phyloP scores from a whole-genome alignment of 2,113 vertebrate species.

The Engraulis encrasicolus region DNA sequence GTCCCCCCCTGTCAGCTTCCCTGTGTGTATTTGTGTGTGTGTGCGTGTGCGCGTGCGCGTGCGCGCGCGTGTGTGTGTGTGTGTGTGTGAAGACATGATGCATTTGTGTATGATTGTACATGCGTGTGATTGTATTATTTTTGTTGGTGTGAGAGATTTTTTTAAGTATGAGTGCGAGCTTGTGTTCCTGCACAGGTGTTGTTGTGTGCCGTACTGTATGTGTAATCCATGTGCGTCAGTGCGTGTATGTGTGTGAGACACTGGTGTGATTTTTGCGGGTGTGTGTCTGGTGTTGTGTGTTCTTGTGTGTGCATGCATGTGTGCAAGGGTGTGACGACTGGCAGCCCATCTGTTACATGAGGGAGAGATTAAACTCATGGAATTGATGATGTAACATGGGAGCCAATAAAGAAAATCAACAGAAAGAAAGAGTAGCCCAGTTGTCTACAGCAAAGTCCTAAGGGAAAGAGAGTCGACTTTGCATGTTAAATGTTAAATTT shows the following conservation, averaged over 20 bases:
- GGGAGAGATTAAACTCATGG: background rate
- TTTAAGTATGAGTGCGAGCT: background rate
- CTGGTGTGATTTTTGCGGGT: background rate
- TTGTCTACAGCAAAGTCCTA: background rate
- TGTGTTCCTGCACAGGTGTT: background rate
- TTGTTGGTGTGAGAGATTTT: background rate
- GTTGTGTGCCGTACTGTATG: too few species aligned
- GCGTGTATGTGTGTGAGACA: background rate
- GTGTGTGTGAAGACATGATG: background rate
- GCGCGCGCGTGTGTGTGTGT: conserved; percentile 23
- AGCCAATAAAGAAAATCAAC: background rate
- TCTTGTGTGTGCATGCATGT: background rate
- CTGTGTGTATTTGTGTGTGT: background rate
- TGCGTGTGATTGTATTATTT: background rate
- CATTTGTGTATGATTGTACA: background rate
- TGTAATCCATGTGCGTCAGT: background rate
- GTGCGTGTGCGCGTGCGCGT: background rate
- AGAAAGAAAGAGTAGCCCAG: background rate
- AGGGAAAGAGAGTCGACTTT: too few species aligned
- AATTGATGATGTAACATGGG: background rate
- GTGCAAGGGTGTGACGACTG: background rate
- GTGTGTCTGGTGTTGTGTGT: background rate
- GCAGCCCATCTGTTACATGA: background rate
- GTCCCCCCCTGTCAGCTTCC: background rate
- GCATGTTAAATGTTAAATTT: too few species aligned